Evolutionary conservation across 1,140 invertebrate species (phyloP).

Genomic region (Harpegnathos saltator): DNA sequence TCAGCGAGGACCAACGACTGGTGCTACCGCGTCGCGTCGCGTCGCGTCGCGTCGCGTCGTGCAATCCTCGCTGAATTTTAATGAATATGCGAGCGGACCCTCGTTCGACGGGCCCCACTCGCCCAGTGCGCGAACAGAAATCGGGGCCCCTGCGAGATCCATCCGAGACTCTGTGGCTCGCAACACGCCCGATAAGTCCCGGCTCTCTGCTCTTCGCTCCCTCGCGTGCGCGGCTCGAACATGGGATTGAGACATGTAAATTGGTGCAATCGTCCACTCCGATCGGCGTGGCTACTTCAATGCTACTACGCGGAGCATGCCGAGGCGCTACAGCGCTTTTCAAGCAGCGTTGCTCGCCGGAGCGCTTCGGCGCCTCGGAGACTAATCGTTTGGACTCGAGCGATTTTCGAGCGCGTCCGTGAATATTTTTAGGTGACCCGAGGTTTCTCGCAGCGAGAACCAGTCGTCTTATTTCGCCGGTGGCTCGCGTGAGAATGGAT

Average conservation of each 20-base stretch:
- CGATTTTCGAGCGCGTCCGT: neutral
- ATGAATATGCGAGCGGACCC: constrained; percentile 77
- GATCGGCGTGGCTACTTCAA: constrained; percentile 76
- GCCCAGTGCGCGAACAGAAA: constrained; percentile 13
- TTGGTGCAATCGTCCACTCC: constrained; percentile 82
- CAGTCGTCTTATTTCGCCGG: neutral
- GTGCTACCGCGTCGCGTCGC: constrained; percentile 2
- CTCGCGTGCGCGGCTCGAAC: constrained; percentile 63
- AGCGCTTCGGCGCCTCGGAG: neutral
- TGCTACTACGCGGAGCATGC: constrained; percentile 71
- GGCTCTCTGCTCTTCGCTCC: constrained; percentile 35
- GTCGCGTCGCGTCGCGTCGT: constrained; percentile 29
- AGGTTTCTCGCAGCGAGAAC: neutral
- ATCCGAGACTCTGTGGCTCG: constrained; percentile 59
- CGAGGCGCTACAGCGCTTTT: constrained; percentile 72
- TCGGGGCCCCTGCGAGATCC: constrained; percentile 56
- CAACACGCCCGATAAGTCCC: constrained; percentile 67
- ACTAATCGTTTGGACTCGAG: neutral
- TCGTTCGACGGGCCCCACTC: neutral
- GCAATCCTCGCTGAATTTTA: constrained; percentile 62
- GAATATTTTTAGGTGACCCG: neutral
- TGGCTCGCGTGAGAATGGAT: neutral
- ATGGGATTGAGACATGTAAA: constrained; percentile 85
- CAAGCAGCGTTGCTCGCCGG: constrained; percentile 52
- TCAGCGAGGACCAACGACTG: constrained; percentile 2